Base-by-base conservation (phyloP, 2,113 vertebrate species). In the Gasterosteus nipponicus region DNA sequence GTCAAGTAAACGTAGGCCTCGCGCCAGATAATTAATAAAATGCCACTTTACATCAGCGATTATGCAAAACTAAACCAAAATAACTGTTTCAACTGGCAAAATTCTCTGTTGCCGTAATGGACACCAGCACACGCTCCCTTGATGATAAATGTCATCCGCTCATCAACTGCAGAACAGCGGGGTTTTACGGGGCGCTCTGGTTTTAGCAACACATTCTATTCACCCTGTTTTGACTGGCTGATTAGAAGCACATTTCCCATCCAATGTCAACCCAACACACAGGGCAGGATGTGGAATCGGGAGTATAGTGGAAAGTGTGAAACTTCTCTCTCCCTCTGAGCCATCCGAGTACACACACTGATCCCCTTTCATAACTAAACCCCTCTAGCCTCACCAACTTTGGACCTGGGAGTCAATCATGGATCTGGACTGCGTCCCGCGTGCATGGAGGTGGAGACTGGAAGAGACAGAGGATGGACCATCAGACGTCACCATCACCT, bases 401-500 rank as follows among this genome's bases (percentile, higher is more conserved):
- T 41, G 46, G 49, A 74, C 60, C 67, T 67, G 22, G 15, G 56
- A 61, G 61, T 70, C 78, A 81, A 8, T 64, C 59, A 12, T 10
- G 54, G 29, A 14, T 67, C 5, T 73, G 68, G 53, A 29, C 56
- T 77, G 42, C 77, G 58, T 78, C 80, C 64, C 63, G 70, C n/a
- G 65, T 26, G 44, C 54, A 74, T 83, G 90, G 22, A 26, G 80
- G 89, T 83, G 87, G 87, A 85, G 87, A 87, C 85, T 68, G 81
- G 69, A 74, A 69, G 41, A 59, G 41, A 19, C 61, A 75, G 79
- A 89, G 82, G 89, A 81, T 81, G 88, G 85, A 77, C 79, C 60
- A 14, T 41, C 39, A 74, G 60, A 89, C 88, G 89, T 90, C 90
- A 92, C 69, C 80, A 68, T 39, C 80, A 69, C 86, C 74, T 77